These are phyloP conservation scores for Bufo bufo DNA, from an alignment of 2,113 vertebrate genomes.

Conservation along the genomic window DNA sequence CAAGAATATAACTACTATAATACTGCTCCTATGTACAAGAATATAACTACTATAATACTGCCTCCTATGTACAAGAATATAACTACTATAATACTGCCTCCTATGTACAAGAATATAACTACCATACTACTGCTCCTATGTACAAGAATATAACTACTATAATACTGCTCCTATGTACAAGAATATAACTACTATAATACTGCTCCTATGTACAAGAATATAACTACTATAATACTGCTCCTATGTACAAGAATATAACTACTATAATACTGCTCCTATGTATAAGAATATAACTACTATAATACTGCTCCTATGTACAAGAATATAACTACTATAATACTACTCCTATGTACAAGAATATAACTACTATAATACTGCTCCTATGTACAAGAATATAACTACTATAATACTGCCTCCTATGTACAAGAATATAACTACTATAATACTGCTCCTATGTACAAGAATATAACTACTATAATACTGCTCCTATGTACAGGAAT, in stretches of 20 bases:
- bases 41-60: too few species aligned
- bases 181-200: too few species aligned
- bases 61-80: too few species aligned
- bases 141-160: too few species aligned
- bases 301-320: not conserved
- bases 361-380: too few species aligned
- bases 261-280: conserved; percentile 4
- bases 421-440: too few species aligned
- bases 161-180: too few species aligned
- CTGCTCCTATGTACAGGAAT: not conserved
- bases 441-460: not conserved
- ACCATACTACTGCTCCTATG: not conserved
- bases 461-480: conserved; percentile 6
- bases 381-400: not conserved
- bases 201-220: not conserved
- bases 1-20: too few species aligned
- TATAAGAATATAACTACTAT: conserved; percentile 6
- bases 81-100: too few species aligned
- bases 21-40: too few species aligned
- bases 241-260: conserved; percentile 13
- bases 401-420: not conserved
- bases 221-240: conserved; percentile 14
- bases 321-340: too few species aligned
- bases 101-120: conserved; percentile 4
- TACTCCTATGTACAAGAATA: too few species aligned